These are phyloP conservation scores for Zele albiditarsus DNA, from an alignment of 2,888 invertebrate species.

Conservation along the genomic window DNA sequence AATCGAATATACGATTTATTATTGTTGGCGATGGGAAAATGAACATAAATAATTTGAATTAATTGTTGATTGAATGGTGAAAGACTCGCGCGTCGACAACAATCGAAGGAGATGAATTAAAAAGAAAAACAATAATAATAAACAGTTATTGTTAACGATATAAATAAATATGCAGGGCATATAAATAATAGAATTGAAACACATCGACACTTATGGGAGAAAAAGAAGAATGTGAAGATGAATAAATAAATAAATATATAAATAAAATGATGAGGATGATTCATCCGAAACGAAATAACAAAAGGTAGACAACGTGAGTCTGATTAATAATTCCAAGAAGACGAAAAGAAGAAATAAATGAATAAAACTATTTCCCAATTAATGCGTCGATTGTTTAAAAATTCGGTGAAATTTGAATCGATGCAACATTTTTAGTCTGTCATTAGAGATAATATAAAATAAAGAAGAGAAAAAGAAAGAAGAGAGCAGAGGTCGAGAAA, in stretches of 20 bases:
- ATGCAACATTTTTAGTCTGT: neutral
- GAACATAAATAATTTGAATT: neutral
- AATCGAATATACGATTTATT: neutral
- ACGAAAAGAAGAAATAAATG: too few species aligned
- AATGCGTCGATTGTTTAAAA: neutral
- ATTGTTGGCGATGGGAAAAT: too few species aligned
- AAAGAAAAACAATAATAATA: conserved; percentile 6
- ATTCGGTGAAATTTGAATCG: conserved; percentile 18
- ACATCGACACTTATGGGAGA: conserved; percentile 12
- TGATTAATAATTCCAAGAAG: neutral
- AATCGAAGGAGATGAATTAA: conserved; percentile 45
- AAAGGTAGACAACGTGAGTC: conserved; percentile 13
- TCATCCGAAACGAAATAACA: conserved; percentile 18
- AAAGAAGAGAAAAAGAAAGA: neutral
- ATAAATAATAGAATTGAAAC: conserved; percentile 21
- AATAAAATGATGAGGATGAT: conserved; percentile 21
- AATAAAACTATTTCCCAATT: neutral
- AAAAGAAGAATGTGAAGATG: neutral
- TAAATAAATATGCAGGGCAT: neutral
- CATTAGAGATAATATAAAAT: conserved; percentile 8
- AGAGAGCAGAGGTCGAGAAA: conserved; percentile 1
- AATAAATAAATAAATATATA: conserved; percentile 25
- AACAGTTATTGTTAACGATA: neutral
- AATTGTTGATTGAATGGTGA: neutral
- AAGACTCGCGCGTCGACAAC: conserved; percentile 47